These are phyloP conservation scores for Clusia tigrina DNA, from an alignment of 2,888 invertebrate genomes.

Conservation along the genomic window DNA sequence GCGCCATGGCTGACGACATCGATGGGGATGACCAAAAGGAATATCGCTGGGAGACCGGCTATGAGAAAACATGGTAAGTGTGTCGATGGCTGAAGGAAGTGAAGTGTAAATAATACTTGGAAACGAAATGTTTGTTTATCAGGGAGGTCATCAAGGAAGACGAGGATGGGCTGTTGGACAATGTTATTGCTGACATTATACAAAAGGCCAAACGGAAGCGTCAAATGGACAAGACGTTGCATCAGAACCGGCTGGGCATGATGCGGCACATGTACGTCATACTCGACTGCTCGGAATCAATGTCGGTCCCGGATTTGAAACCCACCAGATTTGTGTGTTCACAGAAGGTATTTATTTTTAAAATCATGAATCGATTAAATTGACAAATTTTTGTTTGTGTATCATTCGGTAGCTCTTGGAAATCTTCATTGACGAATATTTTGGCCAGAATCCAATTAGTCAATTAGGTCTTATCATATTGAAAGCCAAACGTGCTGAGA, in stretches of 20 bases:
- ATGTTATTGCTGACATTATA: conserved; percentile 89
- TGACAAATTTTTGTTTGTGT: conserved; percentile 10
- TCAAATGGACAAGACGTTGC: conserved; percentile 70
- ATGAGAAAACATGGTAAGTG: conserved; percentile 89
- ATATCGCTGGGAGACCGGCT: conserved; percentile 94
- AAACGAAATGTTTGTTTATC: not conserved
- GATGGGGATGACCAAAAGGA: conserved; percentile 88
- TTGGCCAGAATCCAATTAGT: conserved; percentile 98
- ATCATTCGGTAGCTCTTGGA: conserved; percentile 77
- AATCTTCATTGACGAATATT: conserved; percentile 94
- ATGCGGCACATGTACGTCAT: conserved; percentile 95
- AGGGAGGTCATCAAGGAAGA: conserved; percentile 98
- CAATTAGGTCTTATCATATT: conserved; percentile 93
- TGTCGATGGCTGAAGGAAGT: not conserved
- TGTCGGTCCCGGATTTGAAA: conserved; percentile 94
- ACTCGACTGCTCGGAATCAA: conserved; percentile 92
- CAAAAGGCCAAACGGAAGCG: conserved; percentile 86
- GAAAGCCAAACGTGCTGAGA: conserved; percentile 93
- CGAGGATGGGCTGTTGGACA: conserved; percentile 89
- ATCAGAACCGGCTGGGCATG: conserved; percentile 92
- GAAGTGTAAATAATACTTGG: not conserved
- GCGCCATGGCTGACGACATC: conserved; percentile 58
- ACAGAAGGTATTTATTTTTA: conserved; percentile 82
- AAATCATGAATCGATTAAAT: too few species aligned
- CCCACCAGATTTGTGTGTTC: conserved; percentile 90